Evolutionary conservation across 2,113 vertebrate genomes (phyloP), one percentile per base, ranked within the genome.

Genomic region (Columba livia): DNA sequence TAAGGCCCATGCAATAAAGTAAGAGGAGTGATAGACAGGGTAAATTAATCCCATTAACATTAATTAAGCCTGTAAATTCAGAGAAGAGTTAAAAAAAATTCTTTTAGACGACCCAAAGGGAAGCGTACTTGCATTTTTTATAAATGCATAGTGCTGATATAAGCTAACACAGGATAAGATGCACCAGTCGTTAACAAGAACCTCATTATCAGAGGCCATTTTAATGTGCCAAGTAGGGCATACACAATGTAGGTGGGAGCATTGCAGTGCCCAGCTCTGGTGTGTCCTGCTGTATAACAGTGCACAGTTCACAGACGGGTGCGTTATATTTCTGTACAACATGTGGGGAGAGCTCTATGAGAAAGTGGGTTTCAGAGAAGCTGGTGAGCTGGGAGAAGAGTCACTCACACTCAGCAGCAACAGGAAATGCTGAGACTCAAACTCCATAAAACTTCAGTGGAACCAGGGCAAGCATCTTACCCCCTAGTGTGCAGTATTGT

Each of bases 51-150:
- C 51, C 64, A 92, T 90, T 91, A 94, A 74, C 88, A 84, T 74
- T 90, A 94, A 94, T 95, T 93, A 90, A 94, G 90, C 69, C 20
- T 25, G 84, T 85, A 90, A 95, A 93, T 78, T 5, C 57, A 91
- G 51, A 79, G 38, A 90, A 85, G 65, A 94, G 36, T 89, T 90
- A 4, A 86, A 72, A 91, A 91, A 80, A 67, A 86, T 24, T 86
- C 19, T 87, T 77, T 53, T 26, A 42, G 31, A 89, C 79, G 61
- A 92, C n/a, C 16, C 82, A 90, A 74, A 85, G 38, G 56, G 67
- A 94, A 86, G 31, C 0, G 0, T 51, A 73, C 48, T 82, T 94
- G 67, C 79, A 61, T 84, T 93, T 94, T 94, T 96, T 81, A 90
- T 81, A 83, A 91, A 91, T 1, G 18, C 9, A 31, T 79, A 88